phyloP scores from a whole-genome alignment of 2,888 invertebrate genomes.

The Caenorhabditis afra region DNA sequence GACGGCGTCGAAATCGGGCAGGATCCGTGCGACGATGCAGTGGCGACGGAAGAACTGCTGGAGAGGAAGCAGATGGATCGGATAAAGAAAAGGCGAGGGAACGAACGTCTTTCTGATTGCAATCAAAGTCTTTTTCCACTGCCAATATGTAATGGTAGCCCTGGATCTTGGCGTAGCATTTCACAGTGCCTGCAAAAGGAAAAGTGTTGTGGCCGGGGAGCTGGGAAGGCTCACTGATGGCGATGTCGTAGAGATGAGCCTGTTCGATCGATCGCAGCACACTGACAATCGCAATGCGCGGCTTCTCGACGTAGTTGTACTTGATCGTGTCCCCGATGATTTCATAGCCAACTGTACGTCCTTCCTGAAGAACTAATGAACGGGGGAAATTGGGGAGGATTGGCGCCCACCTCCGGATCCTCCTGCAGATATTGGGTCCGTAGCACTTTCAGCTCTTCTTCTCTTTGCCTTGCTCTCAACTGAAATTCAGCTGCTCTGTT shows the following conservation, averaged over 20 bases:
- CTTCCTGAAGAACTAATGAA: slow-evolving; percentile 31
- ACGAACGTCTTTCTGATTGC: slow-evolving; percentile 58
- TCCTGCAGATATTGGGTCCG: slow-evolving; percentile 27
- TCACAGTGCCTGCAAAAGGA: slow-evolving; percentile 40
- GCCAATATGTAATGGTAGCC: slow-evolving; percentile 48
- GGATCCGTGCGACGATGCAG: slow-evolving; percentile 53
- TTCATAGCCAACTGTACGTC: slow-evolving; percentile 43
- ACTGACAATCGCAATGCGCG: slow-evolving; percentile 43
- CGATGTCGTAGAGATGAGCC: slow-evolving; percentile 34
- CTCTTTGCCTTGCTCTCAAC: slow-evolving; percentile 27
- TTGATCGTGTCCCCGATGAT: slow-evolving; percentile 43
- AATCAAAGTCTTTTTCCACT: slow-evolving; percentile 42
- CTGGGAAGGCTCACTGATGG: slow-evolving; percentile 32
- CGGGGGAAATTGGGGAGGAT: not conserved
- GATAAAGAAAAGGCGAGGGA: not conserved
- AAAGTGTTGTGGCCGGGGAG: not conserved
- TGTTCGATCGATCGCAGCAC: slow-evolving; percentile 25
- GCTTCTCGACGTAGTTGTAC: slow-evolving; percentile 37
- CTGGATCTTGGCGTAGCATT: slow-evolving; percentile 59
- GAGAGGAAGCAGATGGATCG: slow-evolving; percentile 7
- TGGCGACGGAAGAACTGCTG: slow-evolving; percentile 66
- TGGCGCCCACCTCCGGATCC: slow-evolving; percentile 31
- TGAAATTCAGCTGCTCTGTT: slow-evolving; percentile 10
- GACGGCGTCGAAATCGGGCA: slow-evolving; percentile 57
- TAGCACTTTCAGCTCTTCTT: slow-evolving; percentile 27